These are phyloP conservation scores for Nothocercus nigrocapillus DNA, from an alignment of 2,113 vertebrate genomes.

Conservation along the genomic window DNA sequence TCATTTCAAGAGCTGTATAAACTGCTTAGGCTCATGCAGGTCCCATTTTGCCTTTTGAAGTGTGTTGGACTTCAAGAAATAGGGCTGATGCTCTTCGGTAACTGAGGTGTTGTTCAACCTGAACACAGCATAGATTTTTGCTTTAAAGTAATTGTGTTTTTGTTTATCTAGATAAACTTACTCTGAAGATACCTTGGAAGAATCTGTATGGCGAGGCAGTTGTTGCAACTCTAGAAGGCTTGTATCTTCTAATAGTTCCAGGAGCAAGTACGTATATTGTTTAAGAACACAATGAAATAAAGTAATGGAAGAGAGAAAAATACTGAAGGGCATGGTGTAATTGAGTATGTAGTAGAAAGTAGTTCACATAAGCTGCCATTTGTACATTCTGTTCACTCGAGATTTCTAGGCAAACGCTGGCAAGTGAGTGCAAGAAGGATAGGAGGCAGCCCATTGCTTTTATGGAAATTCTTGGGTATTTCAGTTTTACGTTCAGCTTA, in stretches of 20 bases:
- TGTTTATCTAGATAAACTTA: slow-evolving; percentile 89
- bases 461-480: neutral
- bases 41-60: neutral
- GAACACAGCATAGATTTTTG: neutral
- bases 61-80: neutral
- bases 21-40: neutral
- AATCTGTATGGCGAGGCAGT: slow-evolving; percentile 97
- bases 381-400: neutral
- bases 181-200: slow-evolving; percentile 98
- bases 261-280: slow-evolving; percentile 89
- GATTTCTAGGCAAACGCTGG: neutral
- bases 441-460: neutral
- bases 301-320: neutral
- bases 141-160: neutral
- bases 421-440: neutral
- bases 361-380: neutral
- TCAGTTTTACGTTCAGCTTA: neutral
- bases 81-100: neutral
- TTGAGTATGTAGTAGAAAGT: neutral
- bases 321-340: neutral
- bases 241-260: slow-evolving; percentile 94
- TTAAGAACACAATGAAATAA: neutral
- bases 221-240: slow-evolving; percentile 91
- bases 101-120: neutral
- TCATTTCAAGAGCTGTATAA: neutral